Evolutionary conservation across 37 sponge, comb jelly and placozoan genomes (phyloP).

Genomic region (Geodia barretti): DNA sequence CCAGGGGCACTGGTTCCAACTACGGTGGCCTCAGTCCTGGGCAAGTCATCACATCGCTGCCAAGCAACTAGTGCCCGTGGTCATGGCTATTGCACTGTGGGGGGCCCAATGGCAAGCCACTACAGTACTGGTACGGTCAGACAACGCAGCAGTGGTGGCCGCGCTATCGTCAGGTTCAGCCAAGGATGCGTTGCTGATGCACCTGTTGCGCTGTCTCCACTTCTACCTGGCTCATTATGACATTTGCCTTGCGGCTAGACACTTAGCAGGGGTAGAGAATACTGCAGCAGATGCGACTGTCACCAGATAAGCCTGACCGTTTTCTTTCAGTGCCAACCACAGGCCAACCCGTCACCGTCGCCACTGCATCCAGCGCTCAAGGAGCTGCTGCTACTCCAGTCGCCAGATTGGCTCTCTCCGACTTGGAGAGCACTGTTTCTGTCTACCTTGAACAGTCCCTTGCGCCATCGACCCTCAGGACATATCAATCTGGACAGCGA

Average conservation of each 20-base stretch:
- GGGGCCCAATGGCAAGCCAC: constrained; percentile 5
- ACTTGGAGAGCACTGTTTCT: too few relatives aligned
- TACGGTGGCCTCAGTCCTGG: constrained; percentile 11
- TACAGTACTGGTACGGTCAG: constrained; percentile 17
- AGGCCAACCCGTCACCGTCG: neutral
- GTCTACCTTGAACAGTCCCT: too few relatives aligned
- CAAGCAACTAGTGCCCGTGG: constrained; percentile 42
- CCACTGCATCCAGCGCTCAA: neutral
- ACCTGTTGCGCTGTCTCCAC: constrained; percentile 49
- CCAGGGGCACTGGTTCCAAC: constrained; percentile 28
- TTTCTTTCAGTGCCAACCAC: constrained; percentile 22
- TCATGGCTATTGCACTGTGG: constrained; percentile 35
- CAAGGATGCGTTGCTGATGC: constrained; percentile 27
- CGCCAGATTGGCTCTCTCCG: constrained; percentile 42
- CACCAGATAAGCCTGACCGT: too few relatives aligned
- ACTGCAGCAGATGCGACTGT: constrained; percentile 38
- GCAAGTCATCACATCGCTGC: constrained; percentile 6
- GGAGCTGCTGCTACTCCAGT: neutral
- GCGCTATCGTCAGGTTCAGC: constrained; percentile 6
- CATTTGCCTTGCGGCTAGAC: constrained; percentile 16
- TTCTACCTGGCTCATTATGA: constrained; percentile 19
- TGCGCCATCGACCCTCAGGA: constrained; percentile 4
- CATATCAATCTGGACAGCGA: constrained; percentile 4
- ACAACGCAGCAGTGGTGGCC: constrained; percentile 67
- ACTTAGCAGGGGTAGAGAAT: constrained; percentile 48